Evolutionary conservation across 2,888 invertebrate genomes (phyloP).

Genomic region (Melipona beecheii): DNA sequence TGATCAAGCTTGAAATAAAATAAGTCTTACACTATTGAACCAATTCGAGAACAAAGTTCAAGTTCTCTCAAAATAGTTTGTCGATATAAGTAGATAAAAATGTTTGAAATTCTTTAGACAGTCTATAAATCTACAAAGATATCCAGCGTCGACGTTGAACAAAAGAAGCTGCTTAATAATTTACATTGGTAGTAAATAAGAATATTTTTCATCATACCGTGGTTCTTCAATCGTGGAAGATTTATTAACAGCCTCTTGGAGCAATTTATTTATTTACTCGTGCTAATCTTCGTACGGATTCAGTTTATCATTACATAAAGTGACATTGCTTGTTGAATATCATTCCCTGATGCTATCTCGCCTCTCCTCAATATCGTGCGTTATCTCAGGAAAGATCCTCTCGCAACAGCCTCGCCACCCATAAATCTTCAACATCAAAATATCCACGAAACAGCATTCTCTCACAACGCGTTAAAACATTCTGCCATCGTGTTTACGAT

Average conservation of each 20-base stretch:
- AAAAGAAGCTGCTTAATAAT: background rate
- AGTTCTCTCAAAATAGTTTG: background rate
- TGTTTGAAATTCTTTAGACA: background rate
- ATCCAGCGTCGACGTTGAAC: background rate
- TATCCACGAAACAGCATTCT: background rate
- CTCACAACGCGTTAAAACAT: background rate
- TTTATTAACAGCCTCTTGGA: background rate
- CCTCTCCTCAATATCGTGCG: background rate
- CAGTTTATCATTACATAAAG: slow-evolving; percentile 1
- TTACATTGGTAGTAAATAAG: background rate
- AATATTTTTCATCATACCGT: background rate
- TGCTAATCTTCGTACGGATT: background rate
- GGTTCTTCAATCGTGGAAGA: background rate
- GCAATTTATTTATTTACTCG: background rate
- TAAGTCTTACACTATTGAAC: background rate
- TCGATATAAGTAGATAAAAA: background rate
- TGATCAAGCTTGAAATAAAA: background rate
- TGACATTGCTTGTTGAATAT: background rate
- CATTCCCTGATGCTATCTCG: background rate
- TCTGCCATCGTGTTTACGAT: slow-evolving; percentile 9
- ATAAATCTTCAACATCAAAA: background rate
- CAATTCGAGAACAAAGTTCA: background rate
- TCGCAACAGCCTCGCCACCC: background rate
- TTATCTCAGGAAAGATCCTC: background rate
- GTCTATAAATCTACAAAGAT: background rate